Conservation (phyloP, 53 echinoderm and acorn worm genomes). For the Antedon mediterranea region DNA sequence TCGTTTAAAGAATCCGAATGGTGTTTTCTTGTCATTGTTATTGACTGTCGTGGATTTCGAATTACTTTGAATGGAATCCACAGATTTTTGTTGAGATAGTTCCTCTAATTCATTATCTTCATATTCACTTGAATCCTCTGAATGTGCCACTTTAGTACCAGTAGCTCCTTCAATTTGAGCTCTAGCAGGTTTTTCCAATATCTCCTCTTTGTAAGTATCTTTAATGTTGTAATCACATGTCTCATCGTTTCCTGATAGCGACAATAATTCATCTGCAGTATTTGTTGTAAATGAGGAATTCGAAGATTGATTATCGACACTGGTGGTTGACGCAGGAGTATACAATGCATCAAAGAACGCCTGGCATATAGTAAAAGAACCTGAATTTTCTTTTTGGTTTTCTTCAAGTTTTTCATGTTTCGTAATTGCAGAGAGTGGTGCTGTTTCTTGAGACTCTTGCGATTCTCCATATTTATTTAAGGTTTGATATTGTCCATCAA, state of each 20-base stretch:
- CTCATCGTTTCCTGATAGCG: no score
- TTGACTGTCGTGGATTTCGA: neutral
- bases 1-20: neutral
- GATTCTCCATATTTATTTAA: neutral
- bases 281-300: neutral
- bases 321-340: neutral
- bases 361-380: neutral
- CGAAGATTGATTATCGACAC: neutral
- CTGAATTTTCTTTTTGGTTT: neutral
- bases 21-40: neutral
- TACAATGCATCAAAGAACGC: neutral
- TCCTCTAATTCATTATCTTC: neutral
- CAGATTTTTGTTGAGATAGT: neutral
- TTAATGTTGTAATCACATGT: no score
- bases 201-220: no score
- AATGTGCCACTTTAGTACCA: no score
- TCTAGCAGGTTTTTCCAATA: no score
- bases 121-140: no score
- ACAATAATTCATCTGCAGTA: neutral
- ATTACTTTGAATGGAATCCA: neutral
- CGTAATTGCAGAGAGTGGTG: neutral
- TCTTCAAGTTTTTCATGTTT: neutral
- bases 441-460: neutral
- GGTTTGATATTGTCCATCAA: no score
- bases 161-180: no score